These are phyloP conservation scores for Pangasius krempfi DNA, from an alignment of 2,797 vertebrate species.

Conservation along the genomic window DNA sequence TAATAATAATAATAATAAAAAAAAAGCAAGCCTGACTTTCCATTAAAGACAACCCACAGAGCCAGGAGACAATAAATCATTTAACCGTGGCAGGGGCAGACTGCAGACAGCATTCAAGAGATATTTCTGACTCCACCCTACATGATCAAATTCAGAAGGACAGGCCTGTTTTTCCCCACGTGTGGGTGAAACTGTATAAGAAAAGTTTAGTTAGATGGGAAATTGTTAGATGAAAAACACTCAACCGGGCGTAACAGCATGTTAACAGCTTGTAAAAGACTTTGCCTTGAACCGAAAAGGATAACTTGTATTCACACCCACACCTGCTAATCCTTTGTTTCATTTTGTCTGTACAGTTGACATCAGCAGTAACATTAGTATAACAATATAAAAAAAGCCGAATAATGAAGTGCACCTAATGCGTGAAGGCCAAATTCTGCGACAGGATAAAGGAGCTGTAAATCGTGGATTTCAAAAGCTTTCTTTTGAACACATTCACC, in stretches of 20 bases:
- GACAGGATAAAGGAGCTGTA: background rate
- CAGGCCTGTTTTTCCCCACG: slow-evolving; percentile 6
- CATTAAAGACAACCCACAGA: slow-evolving; percentile 34
- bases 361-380: background rate
- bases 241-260: background rate
- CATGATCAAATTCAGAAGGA: background rate
- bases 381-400: background rate
- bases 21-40: slow-evolving; percentile 15
- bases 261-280: background rate
- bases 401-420: slow-evolving; percentile 1
- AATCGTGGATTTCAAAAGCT: background rate
- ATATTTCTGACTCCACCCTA: background rate
- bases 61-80: slow-evolving; percentile 34
- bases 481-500: background rate
- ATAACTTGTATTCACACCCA: background rate
- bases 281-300: background rate
- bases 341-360: background rate
- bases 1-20: background rate
- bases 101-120: background rate
- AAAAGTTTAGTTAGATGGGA: background rate
- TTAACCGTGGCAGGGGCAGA: background rate
- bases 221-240: background rate
- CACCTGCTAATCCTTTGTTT: background rate
- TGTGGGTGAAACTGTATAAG: background rate
- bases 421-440: background rate